These are phyloP conservation scores for Adelphocoris suturalis DNA, from an alignment of 2,888 invertebrate genomes.

Conservation along the genomic window DNA sequence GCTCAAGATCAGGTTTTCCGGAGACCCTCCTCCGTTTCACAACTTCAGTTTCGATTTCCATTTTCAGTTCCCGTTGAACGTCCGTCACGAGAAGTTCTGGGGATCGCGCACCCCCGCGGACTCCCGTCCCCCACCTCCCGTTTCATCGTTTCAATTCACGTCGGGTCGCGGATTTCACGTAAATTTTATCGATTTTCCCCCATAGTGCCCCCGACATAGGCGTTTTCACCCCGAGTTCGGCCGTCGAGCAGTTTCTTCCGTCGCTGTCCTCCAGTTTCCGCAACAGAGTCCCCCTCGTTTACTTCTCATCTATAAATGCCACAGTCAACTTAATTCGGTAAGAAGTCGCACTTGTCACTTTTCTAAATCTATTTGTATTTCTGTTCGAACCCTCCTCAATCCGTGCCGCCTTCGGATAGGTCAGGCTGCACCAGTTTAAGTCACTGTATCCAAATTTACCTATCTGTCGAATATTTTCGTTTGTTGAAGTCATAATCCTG, in stretches of 20 bases:
- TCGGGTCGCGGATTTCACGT: background rate
- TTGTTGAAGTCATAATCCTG: background rate
- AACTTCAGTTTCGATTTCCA: too few relatives aligned
- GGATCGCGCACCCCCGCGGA: background rate
- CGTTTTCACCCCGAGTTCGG: background rate
- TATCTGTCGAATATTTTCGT: background rate
- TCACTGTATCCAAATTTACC: background rate
- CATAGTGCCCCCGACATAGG: background rate
- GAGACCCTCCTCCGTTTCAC: too few relatives aligned
- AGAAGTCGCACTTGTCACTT: background rate
- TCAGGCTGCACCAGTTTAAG: background rate
- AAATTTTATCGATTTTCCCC: conserved; percentile 40
- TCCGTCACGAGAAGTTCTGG: background rate
- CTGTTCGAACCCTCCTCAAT: background rate
- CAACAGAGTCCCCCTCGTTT: background rate
- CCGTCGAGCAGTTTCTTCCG: background rate
- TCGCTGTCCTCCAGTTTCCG: background rate
- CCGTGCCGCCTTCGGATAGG: conserved; percentile 42
- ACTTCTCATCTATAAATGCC: background rate
- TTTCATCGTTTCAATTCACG: background rate
- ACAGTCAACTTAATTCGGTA: conserved; percentile 2
- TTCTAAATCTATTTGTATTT: background rate
- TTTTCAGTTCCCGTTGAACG: background rate
- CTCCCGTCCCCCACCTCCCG: background rate
- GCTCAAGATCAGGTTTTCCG: too few relatives aligned